These are phyloP conservation scores for Distichodus sexfasciatus DNA, from an alignment of 2,797 vertebrate genomes.

Conservation along the genomic window DNA sequence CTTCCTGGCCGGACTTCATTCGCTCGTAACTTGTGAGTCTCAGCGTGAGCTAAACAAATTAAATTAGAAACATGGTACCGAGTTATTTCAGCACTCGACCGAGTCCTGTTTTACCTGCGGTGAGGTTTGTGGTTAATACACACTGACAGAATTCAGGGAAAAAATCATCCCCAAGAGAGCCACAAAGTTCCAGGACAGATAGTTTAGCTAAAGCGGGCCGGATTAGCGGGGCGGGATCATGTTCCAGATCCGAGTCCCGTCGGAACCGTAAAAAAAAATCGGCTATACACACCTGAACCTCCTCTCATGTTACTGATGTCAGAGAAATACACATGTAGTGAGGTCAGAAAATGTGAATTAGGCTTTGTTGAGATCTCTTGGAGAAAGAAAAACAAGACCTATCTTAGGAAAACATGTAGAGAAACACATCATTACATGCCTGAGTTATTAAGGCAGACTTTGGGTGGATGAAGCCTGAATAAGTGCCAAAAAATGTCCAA, in stretches of 20 bases:
- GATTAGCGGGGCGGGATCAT: conserved; percentile 24
- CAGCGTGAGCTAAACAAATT: conserved; percentile 24
- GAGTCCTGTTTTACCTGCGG: conserved; percentile 37
- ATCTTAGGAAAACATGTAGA: no score
- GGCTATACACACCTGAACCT: conserved; percentile 26
- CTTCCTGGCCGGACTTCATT: conserved; percentile 2
- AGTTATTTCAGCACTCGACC: conserved; percentile 25
- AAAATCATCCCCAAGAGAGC: conserved; percentile 37
- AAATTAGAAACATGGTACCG: conserved; percentile 27
- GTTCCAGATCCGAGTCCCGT: conserved; percentile 28
- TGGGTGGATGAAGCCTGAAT: no score
- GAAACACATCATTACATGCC: no score
- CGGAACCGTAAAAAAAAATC: conserved; percentile 15
- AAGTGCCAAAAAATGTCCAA: no score
- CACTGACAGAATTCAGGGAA: conserved; percentile 31
- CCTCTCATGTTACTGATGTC: conserved; percentile 21
- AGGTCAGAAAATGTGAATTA: conserved; percentile 2
- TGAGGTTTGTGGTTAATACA: conserved; percentile 34
- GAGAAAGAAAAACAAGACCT: no score
- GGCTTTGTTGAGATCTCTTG: no score
- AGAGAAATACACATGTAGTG: conserved; percentile 13
- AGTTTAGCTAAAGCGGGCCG: conserved; percentile 27
- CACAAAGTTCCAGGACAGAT: conserved; percentile 34
- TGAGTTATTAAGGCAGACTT: no score
- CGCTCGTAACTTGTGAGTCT: conserved; percentile 2